Evolutionary conservation across 2,888 invertebrate genomes (phyloP), one percentile per base, ranked within the genome.

Genomic region (Proisotoma minuta): DNA sequence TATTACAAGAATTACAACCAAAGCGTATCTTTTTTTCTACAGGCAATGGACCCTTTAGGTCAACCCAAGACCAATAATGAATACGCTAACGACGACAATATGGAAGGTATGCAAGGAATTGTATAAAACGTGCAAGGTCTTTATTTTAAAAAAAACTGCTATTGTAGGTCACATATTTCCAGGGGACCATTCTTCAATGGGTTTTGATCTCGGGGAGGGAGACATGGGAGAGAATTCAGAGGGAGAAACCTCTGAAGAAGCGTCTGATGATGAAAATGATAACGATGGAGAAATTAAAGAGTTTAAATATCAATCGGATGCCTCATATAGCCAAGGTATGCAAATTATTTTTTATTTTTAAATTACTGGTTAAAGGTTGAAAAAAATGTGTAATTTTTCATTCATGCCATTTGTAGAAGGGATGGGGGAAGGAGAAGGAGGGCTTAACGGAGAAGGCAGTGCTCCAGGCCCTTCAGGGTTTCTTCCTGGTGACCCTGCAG

Each of bases 221-320:
- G 60, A 67, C 4, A 69, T 66, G n/a, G 60, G 5, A n/a, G 67
- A 64, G 48, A 60, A 65, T 48, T 71, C 65, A 47, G 59, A 57
- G 40, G 62, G 69, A 15, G 69, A 69, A 3, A 20, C 20, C 20
- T 43, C 43, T 4, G 34, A 34, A 10, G 34, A 34, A 10, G 34
- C 8, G 34, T 8, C 8, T 10, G 72, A 72, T 20, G 70, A 71
- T 12, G 70, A 70, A 28, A 71, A 71, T 18, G 69, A 73, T 26
- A 72, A 73, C 23, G 71, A 73, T 49, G 59, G 70, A 54, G 65
- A 71, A 52, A 59, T 59, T 54, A 66, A 73, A 67, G 66, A 69
- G 43, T 59, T 69, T 62, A 48, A 60, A 50, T 62, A 69, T 53
- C 61, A 69, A 57, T 65, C 68, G 26, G 73, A 73, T 48, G 69